Conservation (phyloP, 2,888 invertebrate genomes). For the Myopa tessellatipennis region DNA sequence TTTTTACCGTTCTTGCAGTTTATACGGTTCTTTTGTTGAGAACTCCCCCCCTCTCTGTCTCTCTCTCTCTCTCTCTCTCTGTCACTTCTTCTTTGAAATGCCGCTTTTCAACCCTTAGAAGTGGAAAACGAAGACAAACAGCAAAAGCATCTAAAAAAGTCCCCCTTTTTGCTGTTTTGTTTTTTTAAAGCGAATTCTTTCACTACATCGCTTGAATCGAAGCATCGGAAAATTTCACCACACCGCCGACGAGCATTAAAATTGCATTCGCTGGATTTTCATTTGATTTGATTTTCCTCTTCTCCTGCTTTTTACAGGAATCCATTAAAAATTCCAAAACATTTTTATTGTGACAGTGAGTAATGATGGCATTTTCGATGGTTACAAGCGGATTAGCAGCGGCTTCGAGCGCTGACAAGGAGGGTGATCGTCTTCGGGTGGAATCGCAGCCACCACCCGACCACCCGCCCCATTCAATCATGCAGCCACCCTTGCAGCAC, state of each 20-base stretch:
- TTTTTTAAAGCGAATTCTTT: constrained; percentile 4
- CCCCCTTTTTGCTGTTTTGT: neutral
- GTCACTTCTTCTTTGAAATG: too few relatives aligned
- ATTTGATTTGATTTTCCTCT: constrained; percentile 20
- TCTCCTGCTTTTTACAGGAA: constrained; percentile 25
- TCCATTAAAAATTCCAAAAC: constrained; percentile 57
- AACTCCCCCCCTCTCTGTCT: neutral
- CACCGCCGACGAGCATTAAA: constrained; percentile 1
- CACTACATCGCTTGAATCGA: neutral
- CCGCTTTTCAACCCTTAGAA: constrained; percentile 11
- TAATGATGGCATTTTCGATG: constrained; percentile 60
- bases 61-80: neutral
- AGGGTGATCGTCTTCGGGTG: neutral
- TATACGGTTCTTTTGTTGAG: neutral
- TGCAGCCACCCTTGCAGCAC: constrained; percentile 6
- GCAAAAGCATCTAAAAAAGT: neutral
- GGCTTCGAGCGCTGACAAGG: constrained; percentile 22
- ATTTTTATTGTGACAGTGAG: constrained; percentile 61
- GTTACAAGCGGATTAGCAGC: constrained; percentile 63
- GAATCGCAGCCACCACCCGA: neutral
- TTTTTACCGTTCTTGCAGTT: neutral
- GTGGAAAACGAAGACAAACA: neutral
- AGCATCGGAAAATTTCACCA: constrained; percentile 23
- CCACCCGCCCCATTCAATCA: neutral
- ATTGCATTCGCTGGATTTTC: constrained; percentile 14